Base-by-base conservation (phyloP, 2,888 invertebrate genomes). In the Dichetophora obliterata region DNA sequence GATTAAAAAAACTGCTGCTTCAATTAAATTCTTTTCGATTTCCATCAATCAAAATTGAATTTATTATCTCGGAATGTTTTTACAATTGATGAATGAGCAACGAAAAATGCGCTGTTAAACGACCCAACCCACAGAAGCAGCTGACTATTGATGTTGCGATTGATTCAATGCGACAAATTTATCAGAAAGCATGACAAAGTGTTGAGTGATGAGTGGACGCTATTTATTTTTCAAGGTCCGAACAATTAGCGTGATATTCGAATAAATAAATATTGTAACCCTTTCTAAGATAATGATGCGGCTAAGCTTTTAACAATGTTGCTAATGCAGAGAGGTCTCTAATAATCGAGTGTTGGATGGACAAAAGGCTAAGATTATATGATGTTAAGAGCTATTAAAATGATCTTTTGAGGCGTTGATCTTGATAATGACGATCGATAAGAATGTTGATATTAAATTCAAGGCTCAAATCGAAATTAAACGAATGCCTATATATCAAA, bases 31-130 rank as follows among this genome's bases (percentile, higher is more conserved):
- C 73, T 75, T 66, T 73, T 37, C 72, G 70, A 77, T 80, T 78
- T 77, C 75, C 78, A 78, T 78, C 80, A 80, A 80, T 80, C 80
- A 80, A 80, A 78, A 77, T 78, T 77, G 50, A 80, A 80, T 77
- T 75, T 77, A 74, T 74, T 77, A 78, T 54, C 69, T 50, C 77
- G 11, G 43, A 3, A 43, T 59, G 27, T 59, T 59, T 27, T 59
- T 24, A 9, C 59, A 59, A 59, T 59, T 59, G 9, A 24, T 24
- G 8, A 59, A 14, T 59, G 59, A 59, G 27, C 59, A 59, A 57
- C 9, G n/a, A 59, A 9, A 27, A 24, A 5, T 1, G 24, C 59
- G 59, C 16, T 59, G 59, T 22, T 54, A 24, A 54, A 5, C 2
- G 6, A 59, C 24, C 27, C 24, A 59, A 24, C 19, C 22, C 14